Evolutionary conservation across 2,888 invertebrate genomes (phyloP), one percentile per base, ranked within the genome.

Genomic region (Aporophyla nigra): DNA sequence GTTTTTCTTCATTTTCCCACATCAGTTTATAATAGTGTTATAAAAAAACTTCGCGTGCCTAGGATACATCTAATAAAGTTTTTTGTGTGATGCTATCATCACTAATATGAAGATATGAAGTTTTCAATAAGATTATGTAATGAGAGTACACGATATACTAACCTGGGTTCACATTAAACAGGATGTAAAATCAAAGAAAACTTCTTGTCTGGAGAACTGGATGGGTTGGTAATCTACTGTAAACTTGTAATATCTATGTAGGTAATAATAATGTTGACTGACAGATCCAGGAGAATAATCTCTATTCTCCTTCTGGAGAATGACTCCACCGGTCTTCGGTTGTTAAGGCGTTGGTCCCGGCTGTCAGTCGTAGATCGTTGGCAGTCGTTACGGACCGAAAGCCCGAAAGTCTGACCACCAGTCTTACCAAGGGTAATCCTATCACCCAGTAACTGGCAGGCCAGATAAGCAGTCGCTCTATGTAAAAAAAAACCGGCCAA

Each of bases 81-180:
- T 77, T 80, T 78, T 59, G 19, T 78, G 43, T 43, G 53, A 67
- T 43, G 62, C 21, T 59, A 76, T 76, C 65, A 82, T 61, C 54
- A 69, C 24, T 69, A 82, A 76, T n/a, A n/a, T n/a, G n/a, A n/a
- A n/a, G n/a, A n/a, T 82, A 59, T 69, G 65, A 65, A 33, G n/a
- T 76, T 59, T 62, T 67, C 40, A 69, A 54, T 65, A 27, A 59
- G 65, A 66, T 80, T 69, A 82, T 59, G 54, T 65, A 69, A 80
- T n/a, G 24, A 69, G 65, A 59, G 62, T 54, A 62, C 62, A n/a
- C 54, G 56, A 67, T 27, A 58, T 53, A 56, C 51, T 67, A 43
- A 67, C 27, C 54, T 12, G 10, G 7, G 56, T 67, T 78, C 82
- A 16, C 66, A 81, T 21, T 58, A 63, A 62, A 40, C 67, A 81